Evolutionary conservation across 53 echinoderm and acorn worm species (phyloP), one percentile per base, ranked within the genome.

Genomic region (Patiria pectinifera): DNA sequence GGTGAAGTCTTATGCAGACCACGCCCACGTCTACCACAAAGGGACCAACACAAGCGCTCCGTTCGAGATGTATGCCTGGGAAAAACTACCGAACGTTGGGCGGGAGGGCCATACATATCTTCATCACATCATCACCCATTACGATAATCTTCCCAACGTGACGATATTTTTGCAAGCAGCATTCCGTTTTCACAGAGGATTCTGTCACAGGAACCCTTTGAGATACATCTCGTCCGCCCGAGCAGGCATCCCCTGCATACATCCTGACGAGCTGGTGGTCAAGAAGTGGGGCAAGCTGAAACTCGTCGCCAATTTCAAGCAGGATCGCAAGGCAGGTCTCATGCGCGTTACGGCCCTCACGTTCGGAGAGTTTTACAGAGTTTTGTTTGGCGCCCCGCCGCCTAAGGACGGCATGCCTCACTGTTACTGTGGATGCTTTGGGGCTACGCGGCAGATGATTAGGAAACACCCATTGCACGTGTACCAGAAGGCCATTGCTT

Each of bases 401-500:
- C 76, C 76, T 35, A 15, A n/a, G 21, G 76, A n/a, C 10, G 76
- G 76, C 35, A 76, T 76, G 35, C 25, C 24, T n/a, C 25, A 25
- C 35, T 76, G 76, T 35, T 35, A 25, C 25, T 11, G 21, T 22
- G 35, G 76, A 25, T 76, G 76, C 12, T 24, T 76, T n/a, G 76
- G 23, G 25, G 76, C 76, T 2, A 23, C 76, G 11, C 24, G 35
- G 76, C 1, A 23, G 0, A 76, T 76, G 76, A 76, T 76, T 12
- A n/a, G 25, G 4, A 76, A 76, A n/a, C 49, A 87, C 47, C 87
- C 87, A 22, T 21, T 71, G 66, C 2, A 4, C 24, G 45, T 87
- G 18, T 87, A 87, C 72, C 74, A 71, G 23, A 69, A 72, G 45
- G 87, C 75, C 44, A 71, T 87, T 45, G 44, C 72, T 46, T 87